Base-by-base conservation (phyloP, 2,113 vertebrate species). In the Eretmochelys imbricata region DNA sequence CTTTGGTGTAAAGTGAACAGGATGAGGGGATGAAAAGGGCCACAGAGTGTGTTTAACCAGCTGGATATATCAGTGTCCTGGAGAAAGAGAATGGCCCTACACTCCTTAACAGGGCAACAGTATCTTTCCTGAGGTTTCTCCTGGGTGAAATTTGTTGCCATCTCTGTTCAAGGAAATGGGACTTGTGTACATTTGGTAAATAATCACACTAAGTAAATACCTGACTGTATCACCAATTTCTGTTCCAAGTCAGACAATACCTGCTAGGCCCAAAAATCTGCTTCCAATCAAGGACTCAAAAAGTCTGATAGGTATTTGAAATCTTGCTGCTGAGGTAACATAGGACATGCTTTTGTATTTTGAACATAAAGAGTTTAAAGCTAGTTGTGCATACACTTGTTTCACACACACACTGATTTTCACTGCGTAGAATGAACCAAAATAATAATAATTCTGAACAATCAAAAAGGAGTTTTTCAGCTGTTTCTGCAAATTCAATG, bases 401-500 rank as follows among this genome's bases (percentile, higher is more conserved):
- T 85, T 92, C 35, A n/a, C 72, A 89, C 17, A 5, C 17, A 55
- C n/a, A 76, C 29, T 72, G 87, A 85, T 93, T 88, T 94, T 85
- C 6, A 46, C 82, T 93, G 82, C 85, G 49, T 82, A 92, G 90
- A 94, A 91, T 24, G 25, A 92, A 80, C 49, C 49, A 78, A 94
- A 97, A 80, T 82, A 80, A 22, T 55, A 55, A 57, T 57, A 57
- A 57, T 57, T 57, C 25, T 57, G 10, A 57, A 57, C 10, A 57
- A 57, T 57, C 24, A 88, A 89, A 62, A 88, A 72, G 65, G 42
- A 78, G 19, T 87, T 90, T 95, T 92, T 94, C 80, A 80, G 3
- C 46, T 92, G 85, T 92, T 96, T 50, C 62, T 83, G 65, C 75
- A 90, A 87, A n/a, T 81, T 85, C 96, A 95, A 83, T 4, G 6